Percentiles rank a stretch among this genome's conserved stretches.
Conservation (phyloP, 2,113 vertebrate species). For the Gavialis gangeticus region DNA sequence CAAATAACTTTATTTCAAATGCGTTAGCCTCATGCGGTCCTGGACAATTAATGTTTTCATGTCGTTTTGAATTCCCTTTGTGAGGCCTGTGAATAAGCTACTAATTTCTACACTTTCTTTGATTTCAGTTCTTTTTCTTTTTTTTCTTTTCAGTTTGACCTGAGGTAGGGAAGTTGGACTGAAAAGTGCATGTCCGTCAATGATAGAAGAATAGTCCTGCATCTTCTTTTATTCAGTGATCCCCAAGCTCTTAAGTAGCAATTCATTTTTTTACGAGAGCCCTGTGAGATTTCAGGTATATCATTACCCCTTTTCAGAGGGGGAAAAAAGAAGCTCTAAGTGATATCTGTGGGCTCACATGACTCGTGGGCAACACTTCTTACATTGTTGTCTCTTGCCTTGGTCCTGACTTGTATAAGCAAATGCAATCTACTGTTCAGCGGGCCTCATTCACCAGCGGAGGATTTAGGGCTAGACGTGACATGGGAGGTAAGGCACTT, state of each 20-base stretch:
- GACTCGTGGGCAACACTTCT: neutral
- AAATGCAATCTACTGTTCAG: neutral
- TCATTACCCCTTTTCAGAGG: neutral
- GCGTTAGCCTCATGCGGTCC: neutral
- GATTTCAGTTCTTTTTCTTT: constrained; percentile 22
- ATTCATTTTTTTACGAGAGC: neutral
- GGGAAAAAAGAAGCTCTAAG: neutral
- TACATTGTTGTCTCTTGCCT: neutral
- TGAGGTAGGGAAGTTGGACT: neutral
- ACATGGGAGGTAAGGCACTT: too few species aligned
- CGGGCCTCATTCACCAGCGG: neutral
- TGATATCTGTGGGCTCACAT: neutral
- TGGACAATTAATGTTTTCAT: constrained; percentile 16
- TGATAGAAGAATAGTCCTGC: neutral
- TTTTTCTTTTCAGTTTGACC: neutral
- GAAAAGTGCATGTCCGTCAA: neutral
- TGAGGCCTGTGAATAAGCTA: constrained; percentile 30
- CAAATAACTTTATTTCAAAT: neutral
- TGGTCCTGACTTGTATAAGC: too few species aligned
- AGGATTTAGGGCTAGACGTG: neutral
- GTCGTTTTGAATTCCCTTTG: constrained; percentile 35
- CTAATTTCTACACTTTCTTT: neutral
- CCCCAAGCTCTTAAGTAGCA: neutral
- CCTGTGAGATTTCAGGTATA: neutral
- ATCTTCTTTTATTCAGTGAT: rapidly evolving